Evolutionary conservation across 2,113 vertebrate species (phyloP).

Genomic region (Anas platyrhynchos): DNA sequence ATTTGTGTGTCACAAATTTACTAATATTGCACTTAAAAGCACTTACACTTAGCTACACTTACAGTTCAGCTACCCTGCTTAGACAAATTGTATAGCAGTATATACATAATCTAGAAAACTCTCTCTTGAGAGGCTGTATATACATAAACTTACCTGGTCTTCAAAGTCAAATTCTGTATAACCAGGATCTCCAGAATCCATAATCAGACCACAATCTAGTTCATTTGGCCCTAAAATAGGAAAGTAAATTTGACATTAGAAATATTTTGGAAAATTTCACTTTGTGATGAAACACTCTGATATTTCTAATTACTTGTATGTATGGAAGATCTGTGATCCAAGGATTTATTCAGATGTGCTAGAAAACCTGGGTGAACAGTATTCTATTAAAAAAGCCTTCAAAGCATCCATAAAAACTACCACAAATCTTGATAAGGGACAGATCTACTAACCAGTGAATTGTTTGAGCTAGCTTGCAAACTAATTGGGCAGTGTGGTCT

Average conservation of each 20-base stretch:
- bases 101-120: not conserved
- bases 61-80: not conserved
- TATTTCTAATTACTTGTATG: not conserved
- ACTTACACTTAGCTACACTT: not conserved
- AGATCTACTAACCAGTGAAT: not conserved
- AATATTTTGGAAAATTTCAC: not conserved
- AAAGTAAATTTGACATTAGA: constrained; percentile 23
- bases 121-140: not conserved
- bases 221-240: constrained; percentile 83
- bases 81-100: not conserved
- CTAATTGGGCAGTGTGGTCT: not conserved
- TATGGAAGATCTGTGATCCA: not conserved
- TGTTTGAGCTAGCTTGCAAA: not conserved
- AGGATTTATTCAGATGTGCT: not conserved
- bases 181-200: constrained; percentile 81
- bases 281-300: not conserved
- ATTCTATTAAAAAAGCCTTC: not conserved
- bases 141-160: constrained; percentile 84
- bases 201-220: constrained; percentile 83
- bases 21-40: not conserved
- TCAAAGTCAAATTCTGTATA: constrained; percentile 84
- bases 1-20: not conserved
- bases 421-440: not conserved
- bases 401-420: not conserved
- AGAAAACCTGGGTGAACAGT: not conserved